Conservation (phyloP, 2,888 invertebrate genomes). For the Mylabris sibirica region DNA sequence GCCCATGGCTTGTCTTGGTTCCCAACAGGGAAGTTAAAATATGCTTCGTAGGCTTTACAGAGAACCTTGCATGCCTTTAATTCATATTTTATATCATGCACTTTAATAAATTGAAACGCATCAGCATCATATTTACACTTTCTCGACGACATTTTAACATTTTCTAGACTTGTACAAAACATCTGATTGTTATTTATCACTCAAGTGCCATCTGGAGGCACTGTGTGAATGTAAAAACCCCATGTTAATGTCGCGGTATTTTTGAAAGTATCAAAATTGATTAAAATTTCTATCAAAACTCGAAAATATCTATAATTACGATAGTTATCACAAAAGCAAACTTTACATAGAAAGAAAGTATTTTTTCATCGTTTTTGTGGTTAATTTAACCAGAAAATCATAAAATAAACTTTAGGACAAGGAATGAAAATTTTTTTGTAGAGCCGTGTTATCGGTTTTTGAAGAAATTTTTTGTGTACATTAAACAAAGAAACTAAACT, state of each 20-base stretch:
- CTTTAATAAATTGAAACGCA: constrained; percentile 36
- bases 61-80: constrained; percentile 31
- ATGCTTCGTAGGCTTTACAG: constrained; percentile 45
- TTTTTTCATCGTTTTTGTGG: constrained; percentile 19
- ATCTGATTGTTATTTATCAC: too few relatives aligned
- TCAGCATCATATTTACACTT: too few relatives aligned
- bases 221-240: too few relatives aligned
- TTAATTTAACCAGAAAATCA: constrained; percentile 19
- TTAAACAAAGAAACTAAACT: too few relatives aligned
- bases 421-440: constrained; percentile 14
- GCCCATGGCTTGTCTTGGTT: constrained; percentile 42
- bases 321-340: constrained; percentile 19
- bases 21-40: too few relatives aligned
- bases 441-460: too few relatives aligned
- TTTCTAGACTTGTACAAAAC: too few relatives aligned
- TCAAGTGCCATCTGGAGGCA: too few relatives aligned
- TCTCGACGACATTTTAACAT: too few relatives aligned
- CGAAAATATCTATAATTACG: constrained; percentile 16
- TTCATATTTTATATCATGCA: constrained; percentile 36
- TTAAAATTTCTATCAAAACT: constrained; percentile 21
- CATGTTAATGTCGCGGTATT: background rate
- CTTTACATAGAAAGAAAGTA: constrained; percentile 18
- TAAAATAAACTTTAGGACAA: constrained; percentile 26
- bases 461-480: too few relatives aligned
- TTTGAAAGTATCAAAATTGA: constrained; percentile 15